Percentiles rank a stretch among this genome's conserved stretches.
Evolutionary conservation across 2,113 vertebrate genomes (phyloP).

Genomic region (Plecotus auritus): DNA sequence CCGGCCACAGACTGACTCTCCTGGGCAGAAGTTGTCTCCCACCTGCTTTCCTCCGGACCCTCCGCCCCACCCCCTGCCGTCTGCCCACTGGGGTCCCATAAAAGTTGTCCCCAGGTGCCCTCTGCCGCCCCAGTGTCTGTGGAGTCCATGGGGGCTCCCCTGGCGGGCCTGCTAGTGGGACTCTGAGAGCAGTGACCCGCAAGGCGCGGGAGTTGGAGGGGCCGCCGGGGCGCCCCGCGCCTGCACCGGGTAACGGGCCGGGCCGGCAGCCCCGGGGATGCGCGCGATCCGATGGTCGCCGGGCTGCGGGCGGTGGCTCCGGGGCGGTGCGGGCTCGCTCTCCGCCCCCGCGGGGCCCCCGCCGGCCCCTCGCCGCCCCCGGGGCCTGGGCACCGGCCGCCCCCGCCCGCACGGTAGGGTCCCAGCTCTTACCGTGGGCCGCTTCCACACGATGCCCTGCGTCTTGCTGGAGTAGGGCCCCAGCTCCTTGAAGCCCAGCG

Average conservation of each 20-base stretch:
- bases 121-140: background rate
- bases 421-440: conserved; percentile 83
- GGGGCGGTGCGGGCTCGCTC: background rate
- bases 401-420: background rate
- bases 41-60: too few relatives aligned
- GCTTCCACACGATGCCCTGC: conserved; percentile 87
- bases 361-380: accelerated
- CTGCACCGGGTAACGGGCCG: background rate
- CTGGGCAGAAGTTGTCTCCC: accelerated
- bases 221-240: background rate
- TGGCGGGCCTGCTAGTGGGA: background rate
- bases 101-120: background rate
- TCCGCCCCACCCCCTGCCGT: background rate
- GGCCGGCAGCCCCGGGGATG: background rate
- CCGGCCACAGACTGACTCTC: background rate
- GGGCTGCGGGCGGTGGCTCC: background rate
- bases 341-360: too few relatives aligned
- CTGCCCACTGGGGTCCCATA: background rate
- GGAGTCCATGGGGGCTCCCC: background rate
- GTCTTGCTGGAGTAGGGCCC: conserved; percentile 85
- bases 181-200: background rate
- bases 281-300: background rate
- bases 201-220: background rate
- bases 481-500: conserved; percentile 88
- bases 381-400: background rate